Percentiles rank a stretch among this genome's conserved stretches.
These are phyloP conservation scores for Laterallus jamaicensis DNA, from an alignment of 2,113 vertebrate species.

Conservation along the genomic window DNA sequence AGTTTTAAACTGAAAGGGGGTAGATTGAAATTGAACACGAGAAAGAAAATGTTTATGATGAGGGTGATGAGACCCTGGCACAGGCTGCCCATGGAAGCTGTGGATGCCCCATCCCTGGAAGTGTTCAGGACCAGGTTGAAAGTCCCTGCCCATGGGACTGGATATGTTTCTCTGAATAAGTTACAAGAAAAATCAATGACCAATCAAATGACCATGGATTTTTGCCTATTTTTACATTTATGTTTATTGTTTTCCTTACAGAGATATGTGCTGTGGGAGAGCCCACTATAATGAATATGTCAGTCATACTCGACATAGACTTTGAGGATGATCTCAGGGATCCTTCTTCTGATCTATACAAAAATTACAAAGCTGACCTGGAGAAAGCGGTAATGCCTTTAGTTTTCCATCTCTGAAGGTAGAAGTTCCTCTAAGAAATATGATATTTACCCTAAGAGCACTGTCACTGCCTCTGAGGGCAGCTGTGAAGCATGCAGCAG, in stretches of 20 bases:
- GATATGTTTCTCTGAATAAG: not conserved
- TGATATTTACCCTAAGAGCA: not conserved
- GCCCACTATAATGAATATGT: conserved; percentile 50
- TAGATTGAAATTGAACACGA: not conserved
- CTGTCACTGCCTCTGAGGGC: not conserved
- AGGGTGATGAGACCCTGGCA: not conserved
- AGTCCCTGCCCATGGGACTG: not conserved
- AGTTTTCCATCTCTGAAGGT: not conserved
- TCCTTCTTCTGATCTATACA: conserved; percentile 64
- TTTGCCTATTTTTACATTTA: not conserved
- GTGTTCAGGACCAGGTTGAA: not conserved
- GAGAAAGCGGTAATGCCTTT: conserved; percentile 72
- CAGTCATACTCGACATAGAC: conserved; percentile 59
- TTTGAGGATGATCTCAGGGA: conserved; percentile 62
- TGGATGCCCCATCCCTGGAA: accelerated
- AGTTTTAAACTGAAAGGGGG: not conserved
- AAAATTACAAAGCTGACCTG: conserved; percentile 71
- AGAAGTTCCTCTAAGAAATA: not conserved
- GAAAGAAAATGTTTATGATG: not conserved
- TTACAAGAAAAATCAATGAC: not conserved
- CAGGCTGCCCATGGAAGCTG: not conserved
- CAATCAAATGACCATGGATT: not conserved
- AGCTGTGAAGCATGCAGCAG: not conserved
- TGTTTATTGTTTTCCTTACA: not conserved
- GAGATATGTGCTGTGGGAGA: not conserved